Evolutionary conservation across 2,797 vertebrate species (phyloP).

Genomic region (Amniataba percoides): DNA sequence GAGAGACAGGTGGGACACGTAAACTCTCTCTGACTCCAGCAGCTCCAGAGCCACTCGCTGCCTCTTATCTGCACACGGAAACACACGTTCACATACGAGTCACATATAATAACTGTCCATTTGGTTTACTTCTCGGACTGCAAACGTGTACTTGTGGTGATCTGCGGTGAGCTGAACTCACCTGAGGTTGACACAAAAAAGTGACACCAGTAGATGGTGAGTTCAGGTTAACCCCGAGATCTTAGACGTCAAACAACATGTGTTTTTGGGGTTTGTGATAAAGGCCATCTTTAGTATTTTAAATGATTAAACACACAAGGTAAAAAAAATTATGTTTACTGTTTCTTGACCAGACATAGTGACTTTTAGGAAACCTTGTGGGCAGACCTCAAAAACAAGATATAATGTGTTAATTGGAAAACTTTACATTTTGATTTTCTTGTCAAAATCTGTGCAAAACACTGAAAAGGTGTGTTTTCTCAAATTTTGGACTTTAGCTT

Average conservation of each 20-base stretch:
- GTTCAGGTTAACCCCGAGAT: background rate
- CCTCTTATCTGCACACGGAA: conserved; percentile 86
- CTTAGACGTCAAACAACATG: background rate
- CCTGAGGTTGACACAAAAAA: background rate
- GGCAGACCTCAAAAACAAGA: too few relatives aligned
- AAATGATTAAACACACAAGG: background rate
- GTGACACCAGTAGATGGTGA: background rate
- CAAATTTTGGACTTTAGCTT: background rate
- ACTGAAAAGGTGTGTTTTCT: background rate
- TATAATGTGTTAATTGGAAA: too few relatives aligned
- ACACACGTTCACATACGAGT: conserved; percentile 1
- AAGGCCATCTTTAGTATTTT: too few relatives aligned
- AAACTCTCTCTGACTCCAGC: conserved; percentile 95
- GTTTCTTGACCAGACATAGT: too few relatives aligned
- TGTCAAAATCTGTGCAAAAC: background rate
- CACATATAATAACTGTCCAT: too few relatives aligned
- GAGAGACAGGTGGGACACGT: conserved; percentile 94
- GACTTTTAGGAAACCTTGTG: background rate
- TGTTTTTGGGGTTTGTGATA: background rate
- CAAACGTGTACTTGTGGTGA: background rate
- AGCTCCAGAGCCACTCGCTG: conserved; percentile 94
- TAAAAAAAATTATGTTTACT: too few relatives aligned
- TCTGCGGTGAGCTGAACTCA: background rate
- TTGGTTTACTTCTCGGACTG: background rate
- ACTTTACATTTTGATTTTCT: background rate